Evolutionary conservation across 2,888 invertebrate genomes (phyloP).

Genomic region (Heteromyza rotundicornis): DNA sequence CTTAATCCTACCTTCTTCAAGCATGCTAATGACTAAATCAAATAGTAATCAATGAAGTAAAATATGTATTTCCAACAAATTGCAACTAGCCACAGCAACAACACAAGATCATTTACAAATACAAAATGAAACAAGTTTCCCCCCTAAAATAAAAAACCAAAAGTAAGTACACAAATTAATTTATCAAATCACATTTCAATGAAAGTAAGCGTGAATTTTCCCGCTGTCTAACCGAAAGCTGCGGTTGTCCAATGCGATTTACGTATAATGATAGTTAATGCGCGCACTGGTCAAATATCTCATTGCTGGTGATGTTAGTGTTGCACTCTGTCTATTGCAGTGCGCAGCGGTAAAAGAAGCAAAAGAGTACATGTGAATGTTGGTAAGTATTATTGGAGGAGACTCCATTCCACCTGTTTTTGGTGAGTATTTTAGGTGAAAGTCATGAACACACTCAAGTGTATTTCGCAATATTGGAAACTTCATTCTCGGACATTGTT

Average conservation of each 20-base stretch:
- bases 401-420: not conserved
- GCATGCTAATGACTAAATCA: not conserved
- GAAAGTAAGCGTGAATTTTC: slow-evolving; percentile 49
- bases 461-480: not conserved
- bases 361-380: too few relatives aligned
- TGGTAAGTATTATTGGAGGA: not conserved
- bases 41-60: not conserved
- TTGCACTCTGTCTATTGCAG: not conserved
- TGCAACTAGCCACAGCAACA: slow-evolving; percentile 12
- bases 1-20: too few relatives aligned
- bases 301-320: not conserved
- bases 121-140: not conserved
- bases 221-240: not conserved
- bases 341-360: too few relatives aligned
- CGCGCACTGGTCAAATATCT: not conserved
- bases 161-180: slow-evolving; percentile 5
- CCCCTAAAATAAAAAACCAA: not conserved
- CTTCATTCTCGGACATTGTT: not conserved
- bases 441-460: slow-evolving; percentile 34
- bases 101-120: slow-evolving; percentile 31
- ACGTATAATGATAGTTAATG: not conserved
- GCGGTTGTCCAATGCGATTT: slow-evolving; percentile 22
- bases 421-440: slow-evolving; percentile 48
- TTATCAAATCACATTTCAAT: slow-evolving; percentile 39
- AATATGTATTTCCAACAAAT: too few relatives aligned